Base-by-base conservation (phyloP, 2,888 invertebrate species). In the Theretra japonica region DNA sequence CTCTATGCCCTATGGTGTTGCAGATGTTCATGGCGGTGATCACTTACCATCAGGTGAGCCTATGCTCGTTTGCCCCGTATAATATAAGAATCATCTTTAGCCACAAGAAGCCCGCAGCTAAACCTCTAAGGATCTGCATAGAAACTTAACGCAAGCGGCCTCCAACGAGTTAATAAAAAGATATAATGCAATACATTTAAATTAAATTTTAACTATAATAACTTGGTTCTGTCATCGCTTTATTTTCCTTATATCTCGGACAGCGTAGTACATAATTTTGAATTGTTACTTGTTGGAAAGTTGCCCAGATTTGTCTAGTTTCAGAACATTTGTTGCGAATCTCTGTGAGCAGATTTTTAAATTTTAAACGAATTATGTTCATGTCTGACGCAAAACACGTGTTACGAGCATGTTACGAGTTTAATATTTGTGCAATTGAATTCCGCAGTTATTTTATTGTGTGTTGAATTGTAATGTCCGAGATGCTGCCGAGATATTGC, bases 261-360 rank as follows among this genome's bases (percentile, higher is more conserved):
- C 21, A 62, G n/a, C 21, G 58, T 68, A 74, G 72, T n/a, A 41
- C 41, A 53, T 74, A 74, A 48, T 69, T 8, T 59, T 56, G 19
- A 30, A 69, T 21, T 33, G 65, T 65, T 65, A 48, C 65, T 41
- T 23, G 65, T 21, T 70, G 25, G 50, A 60, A 59, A 8, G n/a
- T 59, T 60, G 48, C 50, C 48, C 53, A 48, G 60, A 65, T 65
- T 65, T 65, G 41, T 48, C 65, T 65, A 48, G 65, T 23, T 65
- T 65, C 4, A 65, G 53, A 65, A 48, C 41, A 21, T 65, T 23
- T 65, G 48, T 65, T 41, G 48, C 48, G 6, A 48, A 41, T 48
- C 33, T 65, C 65, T 65, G 65, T 65, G 65, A 65, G 23, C 33
- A 41, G 62, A 62, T 62, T 48, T 65, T 23, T 17, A 48, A 65